Evolutionary conservation across 2,888 invertebrate genomes (phyloP), one percentile per base, ranked within the genome.

Genomic region (Drosophila seclusa): DNA sequence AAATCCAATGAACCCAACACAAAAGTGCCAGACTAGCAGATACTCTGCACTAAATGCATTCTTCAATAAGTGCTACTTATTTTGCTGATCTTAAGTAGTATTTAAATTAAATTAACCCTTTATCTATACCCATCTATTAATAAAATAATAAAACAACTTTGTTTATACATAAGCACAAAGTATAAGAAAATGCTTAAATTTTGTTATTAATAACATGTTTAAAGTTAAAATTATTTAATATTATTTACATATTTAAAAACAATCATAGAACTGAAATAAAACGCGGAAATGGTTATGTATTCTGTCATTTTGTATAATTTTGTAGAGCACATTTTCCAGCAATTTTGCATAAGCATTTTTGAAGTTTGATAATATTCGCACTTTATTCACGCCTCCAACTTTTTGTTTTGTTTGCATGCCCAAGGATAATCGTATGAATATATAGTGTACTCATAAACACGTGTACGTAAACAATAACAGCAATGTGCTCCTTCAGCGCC

Each of bases 381-480:
- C 71, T 60, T 68, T 34, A 63, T 73, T 63, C 38, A 66, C 67
- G 61, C 73, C 53, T 42, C 13, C 11, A 38, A 32, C 58, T 21
- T 36, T 45, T 16, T 45, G 24, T 24, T 45, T 8, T 29, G 64
- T 16, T 62, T 21, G 29, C 42, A 13, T 50, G 38, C 21, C 13
- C 32, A 21, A n/a, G 34, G 42, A 34, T 48, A 53, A 66, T 36
- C 54, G 27, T 32, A 42, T 72, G 42, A 62, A 49, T 54, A 57
- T 31, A 48, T 40, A 42, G 40, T 50, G 48, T 58, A 42, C 40
- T 50, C 32, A 66, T 31, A 49, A 55, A 38, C 45, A 34, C 60
- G 60, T 45, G 45, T 64, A 45, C 58, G 54, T 54, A 55, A 72
- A 65, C 64, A 68, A 72, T 40, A 76, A 64, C 42, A 64, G 57